Conservation (phyloP, 2,113 vertebrate genomes). For the Charina bottae region DNA sequence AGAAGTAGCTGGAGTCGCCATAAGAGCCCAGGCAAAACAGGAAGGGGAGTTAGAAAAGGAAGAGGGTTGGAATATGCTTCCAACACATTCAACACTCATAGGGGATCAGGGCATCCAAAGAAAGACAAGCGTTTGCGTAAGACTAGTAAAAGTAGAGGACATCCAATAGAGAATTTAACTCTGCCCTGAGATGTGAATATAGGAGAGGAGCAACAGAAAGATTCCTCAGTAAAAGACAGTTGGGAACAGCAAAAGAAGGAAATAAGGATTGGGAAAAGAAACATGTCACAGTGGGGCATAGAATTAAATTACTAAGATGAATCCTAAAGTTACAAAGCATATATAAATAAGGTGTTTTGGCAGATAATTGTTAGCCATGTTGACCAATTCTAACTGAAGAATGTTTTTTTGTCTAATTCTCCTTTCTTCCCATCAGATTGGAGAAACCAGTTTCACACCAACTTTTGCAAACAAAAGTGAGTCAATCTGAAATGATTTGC, state of each 20-base stretch:
- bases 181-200: background rate
- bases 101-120: background rate
- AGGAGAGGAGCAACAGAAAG: background rate
- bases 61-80: background rate
- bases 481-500: background rate
- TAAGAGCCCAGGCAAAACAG: no score
- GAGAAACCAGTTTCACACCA: background rate
- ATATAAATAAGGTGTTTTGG: background rate
- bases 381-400: background rate
- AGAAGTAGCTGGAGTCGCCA: no score
- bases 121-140: background rate
- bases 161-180: background rate
- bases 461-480: background rate
- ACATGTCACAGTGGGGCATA: background rate
- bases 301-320: background rate
- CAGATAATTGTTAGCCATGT: background rate
- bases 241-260: background rate
- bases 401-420: background rate
- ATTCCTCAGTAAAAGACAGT: background rate
- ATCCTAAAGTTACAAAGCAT: background rate
- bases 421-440: background rate
- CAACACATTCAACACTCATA: background rate
- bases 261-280: background rate
- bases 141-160: background rate
- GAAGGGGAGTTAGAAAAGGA: no score